These are phyloP conservation scores for Enteromius argenteus DNA, from an alignment of 2,797 vertebrate genomes.

Conservation along the genomic window DNA sequence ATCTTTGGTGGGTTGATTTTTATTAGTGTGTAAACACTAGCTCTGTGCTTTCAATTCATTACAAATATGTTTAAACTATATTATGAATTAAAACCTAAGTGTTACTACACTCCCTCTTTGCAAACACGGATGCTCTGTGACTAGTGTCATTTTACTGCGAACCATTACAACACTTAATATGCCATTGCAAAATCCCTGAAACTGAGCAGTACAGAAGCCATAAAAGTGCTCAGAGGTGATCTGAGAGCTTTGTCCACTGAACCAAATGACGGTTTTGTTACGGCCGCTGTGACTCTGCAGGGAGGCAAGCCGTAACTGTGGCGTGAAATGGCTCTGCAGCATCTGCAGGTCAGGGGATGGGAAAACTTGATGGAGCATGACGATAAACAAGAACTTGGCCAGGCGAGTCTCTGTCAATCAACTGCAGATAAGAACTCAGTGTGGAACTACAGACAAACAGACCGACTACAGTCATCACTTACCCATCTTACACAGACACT, in stretches of 20 bases:
- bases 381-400: constrained; percentile 57
- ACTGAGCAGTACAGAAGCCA: constrained; percentile 11
- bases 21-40: background rate
- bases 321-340: constrained; percentile 49
- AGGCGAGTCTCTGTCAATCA: constrained; percentile 49
- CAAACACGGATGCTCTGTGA: background rate
- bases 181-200: constrained; percentile 12
- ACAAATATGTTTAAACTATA: background rate
- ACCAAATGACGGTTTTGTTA: constrained; percentile 34
- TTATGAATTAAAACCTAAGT: background rate
- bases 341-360: constrained; percentile 48
- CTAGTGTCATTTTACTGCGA: background rate
- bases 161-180: background rate
- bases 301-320: constrained; percentile 41
- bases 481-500: constrained; percentile 39
- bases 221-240: constrained; percentile 39
- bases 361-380: constrained; percentile 51
- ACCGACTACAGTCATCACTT: constrained; percentile 21
- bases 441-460: constrained; percentile 40
- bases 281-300: constrained; percentile 42
- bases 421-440: constrained; percentile 43
- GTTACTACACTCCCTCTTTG: background rate
- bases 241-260: constrained; percentile 22
- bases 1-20: background rate
- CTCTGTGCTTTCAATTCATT: background rate